phyloP scores from a whole-genome alignment of 2,113 vertebrate genomes.

The rat (Rattus norvegicus) region GRCr8 NC_086035.1:13798501-13799000 shows the following conservation, averaged over 20 bases:
- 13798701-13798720: neutral
- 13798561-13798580: neutral
- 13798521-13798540: neutral
- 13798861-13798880: neutral
- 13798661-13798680: neutral
- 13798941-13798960: neutral
- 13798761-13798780: neutral
- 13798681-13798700: neutral
- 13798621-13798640: neutral
- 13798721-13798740: neutral
- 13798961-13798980: neutral
- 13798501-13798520: neutral
- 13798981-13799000: neutral
- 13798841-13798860: neutral
- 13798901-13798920: neutral
- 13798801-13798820: neutral
- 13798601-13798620: neutral
- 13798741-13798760: neutral
- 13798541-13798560: neutral
- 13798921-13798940: neutral
- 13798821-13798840: neutral
- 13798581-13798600: neutral
- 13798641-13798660: neutral
- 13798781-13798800: neutral
- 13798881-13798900: neutral